Base-by-base conservation (phyloP, 1,140 invertebrate species). In the Coptotermes formosanus region DNA sequence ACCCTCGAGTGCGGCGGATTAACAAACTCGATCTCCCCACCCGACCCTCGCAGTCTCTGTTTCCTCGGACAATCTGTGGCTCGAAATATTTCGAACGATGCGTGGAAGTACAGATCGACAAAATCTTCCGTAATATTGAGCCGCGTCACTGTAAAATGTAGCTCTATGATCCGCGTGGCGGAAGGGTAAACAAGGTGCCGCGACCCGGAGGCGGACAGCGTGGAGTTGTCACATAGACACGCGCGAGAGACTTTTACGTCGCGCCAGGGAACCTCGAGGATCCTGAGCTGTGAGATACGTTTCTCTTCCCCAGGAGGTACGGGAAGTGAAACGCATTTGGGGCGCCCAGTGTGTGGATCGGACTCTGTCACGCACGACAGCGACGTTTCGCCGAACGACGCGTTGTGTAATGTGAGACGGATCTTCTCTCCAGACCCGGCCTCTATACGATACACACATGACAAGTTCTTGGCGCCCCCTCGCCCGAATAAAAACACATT, bases 401-500 rank as follows among this genome's bases (percentile, higher is more conserved):
- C 93, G 89, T 95, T 96, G 87, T 94, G 93, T n/a, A 96, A 89
- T 0, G 93, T 94, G 21, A 97, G 89, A 25, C 94, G 92, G 0
- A 92, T 52, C 45, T 86, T 86, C 87, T 95, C 94, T 44, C 93
- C 93, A 2, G 92, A 89, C 30, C 93, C 93, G 8, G 94, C 95
- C 88, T 96, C 94, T 81, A 97, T 93, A 82, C 95, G 92, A 89
- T 96, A 96, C 59, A 94, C 92, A 89, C 96, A 97, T 48, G 94
- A 93, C n/a, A 97, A 89, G 86, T 94, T 94, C 52, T 90, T 92
- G n/a, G 94, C 93, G 11, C 96, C 96, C 0, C 96, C 96, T 30
- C 96, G 91, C 0, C 96, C 96, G 88, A 94, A 96, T 32, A 96
- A 92, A 87, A 96, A 94, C 2, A 96, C 94, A 89, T 97, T 96